phyloP scores from a whole-genome alignment of 2,888 invertebrate species.

The Rhamnusium bicolor region DNA sequence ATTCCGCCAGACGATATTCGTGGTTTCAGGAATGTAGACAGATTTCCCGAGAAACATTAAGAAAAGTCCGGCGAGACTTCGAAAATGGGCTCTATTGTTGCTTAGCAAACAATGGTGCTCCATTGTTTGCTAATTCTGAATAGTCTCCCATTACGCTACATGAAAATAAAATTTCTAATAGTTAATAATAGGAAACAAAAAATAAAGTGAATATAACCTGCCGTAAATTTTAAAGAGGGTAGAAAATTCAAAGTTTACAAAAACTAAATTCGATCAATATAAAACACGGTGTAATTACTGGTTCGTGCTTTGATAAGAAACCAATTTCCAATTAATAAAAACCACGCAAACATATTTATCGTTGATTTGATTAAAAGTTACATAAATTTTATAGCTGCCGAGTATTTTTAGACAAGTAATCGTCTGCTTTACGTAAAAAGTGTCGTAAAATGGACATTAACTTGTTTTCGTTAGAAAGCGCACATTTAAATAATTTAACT shows the following conservation, averaged over 20 bases:
- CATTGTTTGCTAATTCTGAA: too few relatives aligned
- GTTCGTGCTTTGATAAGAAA: not conserved
- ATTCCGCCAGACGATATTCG: too few relatives aligned
- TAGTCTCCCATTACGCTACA: too few relatives aligned
- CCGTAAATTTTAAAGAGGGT: too few relatives aligned
- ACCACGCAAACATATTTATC: constrained; percentile 4
- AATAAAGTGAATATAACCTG: not conserved
- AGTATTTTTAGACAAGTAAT: not conserved
- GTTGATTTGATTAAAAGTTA: constrained; percentile 10
- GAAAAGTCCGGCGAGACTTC: too few relatives aligned
- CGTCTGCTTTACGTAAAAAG: not conserved
- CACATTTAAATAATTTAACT: not conserved
- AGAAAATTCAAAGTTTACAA: too few relatives aligned
- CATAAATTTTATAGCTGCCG: constrained; percentile 1
- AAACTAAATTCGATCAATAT: not conserved
- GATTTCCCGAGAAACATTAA: too few relatives aligned
- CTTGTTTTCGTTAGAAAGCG: not conserved
- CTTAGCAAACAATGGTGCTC: too few relatives aligned
- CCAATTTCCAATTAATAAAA: not conserved
- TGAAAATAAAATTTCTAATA: too few relatives aligned
- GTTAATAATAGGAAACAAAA: too few relatives aligned
- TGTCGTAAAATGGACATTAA: not conserved
- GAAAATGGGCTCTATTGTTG: too few relatives aligned
- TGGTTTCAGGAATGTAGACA: too few relatives aligned
- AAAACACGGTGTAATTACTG: not conserved